Percentiles rank a stretch among this genome's conserved stretches.
These are phyloP conservation scores for Styela clava DNA, from an alignment of 23 tunicate genomes.

Conservation along the genomic window DNA sequence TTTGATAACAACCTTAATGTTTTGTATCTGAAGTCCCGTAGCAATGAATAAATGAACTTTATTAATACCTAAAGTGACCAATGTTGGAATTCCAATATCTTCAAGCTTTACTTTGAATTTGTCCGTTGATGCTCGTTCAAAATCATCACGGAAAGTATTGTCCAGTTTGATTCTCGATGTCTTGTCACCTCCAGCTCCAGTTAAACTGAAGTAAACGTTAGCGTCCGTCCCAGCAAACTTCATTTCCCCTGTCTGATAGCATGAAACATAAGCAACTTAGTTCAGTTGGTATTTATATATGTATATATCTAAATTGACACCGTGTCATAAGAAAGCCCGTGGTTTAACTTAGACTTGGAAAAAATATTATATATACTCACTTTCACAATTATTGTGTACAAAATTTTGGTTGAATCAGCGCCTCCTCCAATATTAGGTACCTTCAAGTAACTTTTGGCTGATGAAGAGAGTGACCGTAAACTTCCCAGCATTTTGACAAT, in stretches of 20 bases:
- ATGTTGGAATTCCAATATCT: slow-evolving; percentile 74
- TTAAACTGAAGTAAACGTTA: slow-evolving; percentile 56
- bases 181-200: slow-evolving; percentile 70
- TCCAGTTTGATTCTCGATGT: slow-evolving; percentile 57
- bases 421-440: not conserved
- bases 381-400: not conserved
- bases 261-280: not conserved
- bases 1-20: too few species aligned
- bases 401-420: not conserved
- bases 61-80: slow-evolving; percentile 68
- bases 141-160: slow-evolving; percentile 72
- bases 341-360: too few species aligned
- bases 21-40: too few species aligned
- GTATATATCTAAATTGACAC: too few species aligned
- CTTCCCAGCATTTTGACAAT: slow-evolving; percentile 30
- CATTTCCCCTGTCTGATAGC: slow-evolving; percentile 77
- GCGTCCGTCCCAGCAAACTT: slow-evolving; percentile 93
- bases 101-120: slow-evolving; percentile 75
- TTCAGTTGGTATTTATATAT: too few species aligned
- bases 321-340: too few species aligned
- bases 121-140: slow-evolving; percentile 85
- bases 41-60: too few species aligned
- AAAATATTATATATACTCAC: too few species aligned
- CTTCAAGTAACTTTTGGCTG: slow-evolving; percentile 22
- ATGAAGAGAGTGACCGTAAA: slow-evolving; percentile 15